Conservation (phyloP, 92 coral and sea anemone genomes). For the Umimayanthus chanpuru region DNA sequence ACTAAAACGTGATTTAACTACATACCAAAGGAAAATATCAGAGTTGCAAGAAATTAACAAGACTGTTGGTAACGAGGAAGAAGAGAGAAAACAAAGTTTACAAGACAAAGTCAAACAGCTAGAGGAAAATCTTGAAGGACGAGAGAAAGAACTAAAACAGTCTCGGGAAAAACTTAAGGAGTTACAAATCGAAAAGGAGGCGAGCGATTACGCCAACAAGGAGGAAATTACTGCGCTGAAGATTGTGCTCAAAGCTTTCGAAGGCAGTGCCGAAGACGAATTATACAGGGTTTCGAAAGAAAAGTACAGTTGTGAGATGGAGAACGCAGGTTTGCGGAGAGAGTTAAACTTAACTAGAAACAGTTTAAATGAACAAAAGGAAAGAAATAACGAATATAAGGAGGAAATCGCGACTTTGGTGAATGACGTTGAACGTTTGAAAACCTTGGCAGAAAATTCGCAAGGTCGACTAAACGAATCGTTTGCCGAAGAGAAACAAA, state of each 20-base stretch:
- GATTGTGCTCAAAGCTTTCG: constrained; percentile 35
- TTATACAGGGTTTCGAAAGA: constrained; percentile 60
- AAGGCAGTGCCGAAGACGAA: constrained; percentile 45
- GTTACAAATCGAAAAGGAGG: constrained; percentile 58
- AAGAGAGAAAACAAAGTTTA: constrained; percentile 54
- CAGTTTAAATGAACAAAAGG: constrained; percentile 65
- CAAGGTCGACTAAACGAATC: constrained; percentile 1
- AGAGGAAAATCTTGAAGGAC: constrained; percentile 54
- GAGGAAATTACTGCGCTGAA: constrained; percentile 37
- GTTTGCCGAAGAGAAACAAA: constrained; percentile 50
- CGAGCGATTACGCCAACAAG: constrained; percentile 6
- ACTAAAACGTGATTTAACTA: constrained; percentile 47
- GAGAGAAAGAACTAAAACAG: constrained; percentile 53
- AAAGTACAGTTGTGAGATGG: constrained; percentile 67
- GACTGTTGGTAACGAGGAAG: constrained; percentile 51
- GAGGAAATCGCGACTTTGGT: constrained; percentile 76
- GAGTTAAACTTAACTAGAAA: constrained; percentile 58
- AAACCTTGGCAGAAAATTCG: constrained; percentile 21
- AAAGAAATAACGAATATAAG: constrained; percentile 51
- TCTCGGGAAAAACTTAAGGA: constrained; percentile 57
- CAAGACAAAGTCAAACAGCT: constrained; percentile 54
- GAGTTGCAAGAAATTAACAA: constrained; percentile 62
- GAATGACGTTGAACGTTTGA: constrained; percentile 63
- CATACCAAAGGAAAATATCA: constrained; percentile 56
- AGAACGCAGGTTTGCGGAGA: constrained; percentile 63